A percentile compares a stretch with the other conserved stretches of the same genome.
Conservation (phyloP, 2,113 vertebrate species). For the Montifringilla adamsi region DNA sequence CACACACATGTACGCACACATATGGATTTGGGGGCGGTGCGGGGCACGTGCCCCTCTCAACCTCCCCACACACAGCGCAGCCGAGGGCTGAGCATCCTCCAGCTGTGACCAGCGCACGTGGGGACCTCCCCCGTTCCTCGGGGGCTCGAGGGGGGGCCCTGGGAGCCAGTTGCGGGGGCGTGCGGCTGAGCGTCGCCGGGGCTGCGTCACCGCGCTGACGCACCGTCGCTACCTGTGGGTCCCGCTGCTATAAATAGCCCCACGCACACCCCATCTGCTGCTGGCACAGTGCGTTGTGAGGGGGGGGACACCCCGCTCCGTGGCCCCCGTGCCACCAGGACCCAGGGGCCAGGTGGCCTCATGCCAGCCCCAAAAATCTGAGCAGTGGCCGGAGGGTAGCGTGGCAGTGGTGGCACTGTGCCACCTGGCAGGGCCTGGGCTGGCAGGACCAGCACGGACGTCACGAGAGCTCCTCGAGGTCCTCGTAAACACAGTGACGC, state of each 20-base stretch:
- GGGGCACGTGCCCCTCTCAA: background rate
- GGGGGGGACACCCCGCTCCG: background rate
- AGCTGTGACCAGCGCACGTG: accelerated
- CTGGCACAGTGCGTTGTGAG: background rate
- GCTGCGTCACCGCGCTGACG: background rate
- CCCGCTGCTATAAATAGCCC: constrained; percentile 9
- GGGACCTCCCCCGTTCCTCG: background rate
- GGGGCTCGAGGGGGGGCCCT: background rate
- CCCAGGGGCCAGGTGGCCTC: background rate
- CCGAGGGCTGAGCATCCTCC: background rate
- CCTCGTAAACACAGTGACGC: constrained; percentile 25
- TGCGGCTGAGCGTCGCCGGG: background rate
- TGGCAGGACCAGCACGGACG: background rate
- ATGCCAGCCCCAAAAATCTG: background rate
- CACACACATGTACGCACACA: background rate
- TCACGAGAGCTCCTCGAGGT: constrained; percentile 23
- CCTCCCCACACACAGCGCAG: background rate
- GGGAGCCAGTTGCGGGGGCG: background rate
- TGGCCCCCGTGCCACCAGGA: background rate
- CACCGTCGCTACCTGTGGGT: constrained; percentile 56
- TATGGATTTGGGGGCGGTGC: background rate
- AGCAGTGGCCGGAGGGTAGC: background rate
- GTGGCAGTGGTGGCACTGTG: background rate
- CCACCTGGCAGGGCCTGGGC: constrained; percentile 21
- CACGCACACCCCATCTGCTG: background rate